phyloP scores from a whole-genome alignment of 1,140 invertebrate genomes.

The Zaprionus africanus region DNA sequence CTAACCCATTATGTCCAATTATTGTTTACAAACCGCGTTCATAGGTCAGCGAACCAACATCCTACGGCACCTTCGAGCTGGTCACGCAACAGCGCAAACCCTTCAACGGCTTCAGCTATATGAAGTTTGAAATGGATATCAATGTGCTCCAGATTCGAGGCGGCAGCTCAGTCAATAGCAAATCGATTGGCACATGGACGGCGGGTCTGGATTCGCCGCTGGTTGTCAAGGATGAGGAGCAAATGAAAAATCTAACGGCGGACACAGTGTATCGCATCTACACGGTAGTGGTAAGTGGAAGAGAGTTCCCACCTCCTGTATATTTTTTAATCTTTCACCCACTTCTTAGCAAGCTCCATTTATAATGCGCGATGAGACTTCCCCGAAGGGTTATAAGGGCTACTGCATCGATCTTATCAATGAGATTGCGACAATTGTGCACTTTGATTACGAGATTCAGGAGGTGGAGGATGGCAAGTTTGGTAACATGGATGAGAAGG shows the following conservation, averaged over 20 bases:
- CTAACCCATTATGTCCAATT: slow-evolving; percentile 62
- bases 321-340: neutral
- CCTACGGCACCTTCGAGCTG: slow-evolving; percentile 88
- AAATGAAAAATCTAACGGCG: slow-evolving; percentile 90
- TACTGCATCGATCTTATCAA: slow-evolving; percentile 97
- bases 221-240: slow-evolving; percentile 87
- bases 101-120: slow-evolving; percentile 89
- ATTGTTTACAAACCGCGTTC: slow-evolving; percentile 49
- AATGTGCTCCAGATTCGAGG: slow-evolving; percentile 88
- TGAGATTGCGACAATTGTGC: slow-evolving; percentile 91
- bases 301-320: neutral
- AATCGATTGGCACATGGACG: slow-evolving; percentile 88
- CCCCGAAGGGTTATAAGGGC: slow-evolving; percentile 90
- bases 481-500: slow-evolving; percentile 93
- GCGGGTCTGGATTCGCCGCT: slow-evolving; percentile 88
- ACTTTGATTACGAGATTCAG: slow-evolving; percentile 95
- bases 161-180: slow-evolving; percentile 87
- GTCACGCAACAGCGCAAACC: slow-evolving; percentile 81
- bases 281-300: slow-evolving; percentile 88
- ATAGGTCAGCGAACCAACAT: slow-evolving; percentile 86
- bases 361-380: slow-evolving; percentile 89
- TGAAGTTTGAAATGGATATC: slow-evolving; percentile 90
- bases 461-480: slow-evolving; percentile 91
- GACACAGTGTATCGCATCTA: slow-evolving; percentile 92
- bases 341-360: slow-evolving; percentile 92